phyloP scores from a whole-genome alignment of 2,113 vertebrate genomes.

The Cyprinodon brontotheroides region DNA sequence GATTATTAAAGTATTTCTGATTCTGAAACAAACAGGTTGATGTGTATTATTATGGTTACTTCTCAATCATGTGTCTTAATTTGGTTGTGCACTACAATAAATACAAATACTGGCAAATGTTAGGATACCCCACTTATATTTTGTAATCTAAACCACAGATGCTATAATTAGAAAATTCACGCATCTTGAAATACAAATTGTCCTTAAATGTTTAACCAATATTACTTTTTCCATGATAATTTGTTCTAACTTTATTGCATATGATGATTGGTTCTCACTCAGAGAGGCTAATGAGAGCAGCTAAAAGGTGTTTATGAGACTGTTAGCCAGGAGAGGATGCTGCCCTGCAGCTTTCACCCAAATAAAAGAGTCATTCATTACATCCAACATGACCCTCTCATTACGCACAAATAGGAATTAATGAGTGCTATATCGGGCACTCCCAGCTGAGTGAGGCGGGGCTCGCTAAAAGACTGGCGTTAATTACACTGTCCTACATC shows the following conservation, averaged over 20 bases:
- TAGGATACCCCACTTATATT: neutral
- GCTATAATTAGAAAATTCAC: neutral
- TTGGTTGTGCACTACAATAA: neutral
- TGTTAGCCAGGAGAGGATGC: conserved; percentile 73
- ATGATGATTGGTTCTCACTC: conserved; percentile 54
- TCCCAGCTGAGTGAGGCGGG: conserved; percentile 81
- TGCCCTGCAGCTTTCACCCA: conserved; percentile 71
- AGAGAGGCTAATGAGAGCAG: conserved; percentile 62
- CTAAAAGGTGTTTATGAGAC: conserved; percentile 75
- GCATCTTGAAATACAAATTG: conserved; percentile 29
- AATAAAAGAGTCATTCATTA: conserved; percentile 83
- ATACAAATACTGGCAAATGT: neutral
- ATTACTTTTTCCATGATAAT: conserved; percentile 14
- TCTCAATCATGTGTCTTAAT: conserved; percentile 5
- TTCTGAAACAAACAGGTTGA: too few relatives aligned
- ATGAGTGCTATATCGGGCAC: conserved; percentile 77
- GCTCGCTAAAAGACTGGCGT: conserved; percentile 81
- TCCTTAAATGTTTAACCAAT: conserved; percentile 15
- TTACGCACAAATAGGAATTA: conserved; percentile 83
- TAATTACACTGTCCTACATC: conserved; percentile 81
- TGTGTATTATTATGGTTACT: neutral
- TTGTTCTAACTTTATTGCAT: conserved; percentile 11
- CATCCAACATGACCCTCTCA: conserved; percentile 81
- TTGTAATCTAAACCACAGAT: neutral
- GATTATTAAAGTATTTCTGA: too few relatives aligned